These are phyloP conservation scores for Limnephilus lunatus DNA, from an alignment of 2,888 invertebrate species.

Conservation along the genomic window DNA sequence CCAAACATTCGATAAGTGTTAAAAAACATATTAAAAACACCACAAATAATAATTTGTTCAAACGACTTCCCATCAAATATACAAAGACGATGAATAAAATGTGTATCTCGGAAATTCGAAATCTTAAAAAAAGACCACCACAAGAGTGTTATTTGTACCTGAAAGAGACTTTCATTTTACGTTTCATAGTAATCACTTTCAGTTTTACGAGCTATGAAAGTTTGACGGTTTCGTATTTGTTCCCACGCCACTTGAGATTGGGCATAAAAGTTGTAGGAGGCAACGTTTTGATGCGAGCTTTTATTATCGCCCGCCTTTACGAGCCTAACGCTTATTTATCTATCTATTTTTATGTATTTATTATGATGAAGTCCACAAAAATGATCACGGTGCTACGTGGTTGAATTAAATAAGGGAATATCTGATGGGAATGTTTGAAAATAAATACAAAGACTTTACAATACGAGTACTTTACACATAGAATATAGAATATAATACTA, in stretches of 20 bases:
- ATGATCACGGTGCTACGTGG: not conserved
- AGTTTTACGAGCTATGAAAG: constrained; percentile 15
- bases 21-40: not conserved
- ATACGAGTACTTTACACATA: too few relatives aligned
- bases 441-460: not conserved
- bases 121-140: not conserved
- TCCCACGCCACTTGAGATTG: constrained; percentile 23
- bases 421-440: not conserved
- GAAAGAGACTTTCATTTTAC: not conserved
- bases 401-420: not conserved
- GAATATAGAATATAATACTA: too few relatives aligned
- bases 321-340: constrained; percentile 27
- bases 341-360: constrained; percentile 37
- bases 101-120: not conserved
- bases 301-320: constrained; percentile 12
- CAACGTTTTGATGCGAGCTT: constrained; percentile 2
- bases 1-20: not conserved
- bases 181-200: constrained; percentile 1
- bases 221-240: constrained; percentile 25
- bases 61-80: not conserved
- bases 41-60: not conserved
- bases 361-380: constrained; percentile 1
- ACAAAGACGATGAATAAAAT: not conserved
- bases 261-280: constrained; percentile 3
- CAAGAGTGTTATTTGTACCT: not conserved